These are phyloP conservation scores for Whitmania pigra DNA, from an alignment of 1,140 invertebrate species.

Conservation along the genomic window DNA sequence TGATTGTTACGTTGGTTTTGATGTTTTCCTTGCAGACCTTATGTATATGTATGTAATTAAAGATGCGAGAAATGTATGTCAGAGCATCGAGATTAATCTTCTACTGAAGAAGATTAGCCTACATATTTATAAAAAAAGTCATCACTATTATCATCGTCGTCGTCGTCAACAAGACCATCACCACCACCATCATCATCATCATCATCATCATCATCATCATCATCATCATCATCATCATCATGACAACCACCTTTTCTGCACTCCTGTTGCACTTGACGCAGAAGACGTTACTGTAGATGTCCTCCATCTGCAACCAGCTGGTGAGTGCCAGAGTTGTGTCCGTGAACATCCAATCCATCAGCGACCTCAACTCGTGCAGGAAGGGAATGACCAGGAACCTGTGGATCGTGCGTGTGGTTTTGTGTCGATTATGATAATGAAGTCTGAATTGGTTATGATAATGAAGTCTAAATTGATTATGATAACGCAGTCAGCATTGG, in stretches of 20 bases:
- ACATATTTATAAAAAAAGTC: too few species aligned
- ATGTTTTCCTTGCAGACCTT: too few species aligned
- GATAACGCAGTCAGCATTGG: not conserved
- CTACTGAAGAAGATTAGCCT: too few species aligned
- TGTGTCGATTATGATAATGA: not conserved
- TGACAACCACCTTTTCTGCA: constrained; percentile 55
- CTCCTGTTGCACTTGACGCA: constrained; percentile 81
- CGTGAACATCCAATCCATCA: constrained; percentile 99
- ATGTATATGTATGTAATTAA: too few species aligned
- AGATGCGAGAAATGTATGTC: too few species aligned
- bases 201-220: too few species aligned
- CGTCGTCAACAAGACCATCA: too few species aligned
- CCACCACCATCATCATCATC: too few species aligned
- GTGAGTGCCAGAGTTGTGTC: constrained; percentile 93
- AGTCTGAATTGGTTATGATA: not conserved
- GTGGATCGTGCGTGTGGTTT: not conserved
- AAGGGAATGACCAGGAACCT: constrained; percentile 73
- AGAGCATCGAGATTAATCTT: too few species aligned
- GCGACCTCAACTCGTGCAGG: constrained; percentile 80
- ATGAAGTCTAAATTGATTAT: not conserved
- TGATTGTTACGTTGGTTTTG: too few species aligned
- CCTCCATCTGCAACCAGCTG: constrained; percentile 98
- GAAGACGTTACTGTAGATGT: constrained; percentile 91
- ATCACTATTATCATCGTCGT: too few species aligned
- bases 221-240: too few species aligned